A percentile compares a stretch with the other conserved stretches of the same genome.
Evolutionary conservation across 2,888 invertebrate species (phyloP).

Genomic region (Crematogaster levior): DNA sequence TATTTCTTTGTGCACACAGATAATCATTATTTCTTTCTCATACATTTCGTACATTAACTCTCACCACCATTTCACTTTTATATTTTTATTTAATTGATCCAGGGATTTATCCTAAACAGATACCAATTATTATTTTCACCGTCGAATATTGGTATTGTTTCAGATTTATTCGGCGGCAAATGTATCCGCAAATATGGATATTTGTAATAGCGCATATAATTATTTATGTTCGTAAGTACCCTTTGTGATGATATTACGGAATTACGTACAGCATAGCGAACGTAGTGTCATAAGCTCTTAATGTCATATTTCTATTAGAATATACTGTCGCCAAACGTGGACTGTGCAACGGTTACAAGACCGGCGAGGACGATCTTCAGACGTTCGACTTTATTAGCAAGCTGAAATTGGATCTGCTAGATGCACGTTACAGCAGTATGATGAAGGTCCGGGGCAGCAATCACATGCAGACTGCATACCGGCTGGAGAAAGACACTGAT

Average conservation of each 20-base stretch:
- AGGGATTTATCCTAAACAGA: neutral
- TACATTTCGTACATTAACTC: neutral
- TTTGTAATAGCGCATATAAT: conserved; percentile 61
- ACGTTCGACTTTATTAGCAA: conserved; percentile 94
- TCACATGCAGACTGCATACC: conserved; percentile 92
- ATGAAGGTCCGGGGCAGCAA: conserved; percentile 91
- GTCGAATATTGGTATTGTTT: neutral
- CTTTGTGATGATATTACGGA: neutral
- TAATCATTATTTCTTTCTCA: neutral
- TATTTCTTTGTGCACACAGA: neutral
- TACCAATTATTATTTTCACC: conserved; percentile 15
- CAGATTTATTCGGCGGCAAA: conserved; percentile 63
- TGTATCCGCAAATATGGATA: conserved; percentile 68
- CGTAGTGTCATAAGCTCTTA: too few species aligned
- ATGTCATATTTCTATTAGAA: conserved; percentile 52
- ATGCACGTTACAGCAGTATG: conserved; percentile 89
- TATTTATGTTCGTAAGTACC: conserved; percentile 65
- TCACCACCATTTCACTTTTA: too few species aligned
- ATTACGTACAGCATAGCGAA: neutral
- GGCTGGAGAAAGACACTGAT: conserved; percentile 91
- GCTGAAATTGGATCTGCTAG: conserved; percentile 89
- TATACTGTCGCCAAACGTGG: conserved; percentile 73
- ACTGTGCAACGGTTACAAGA: conserved; percentile 87
- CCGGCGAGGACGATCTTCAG: conserved; percentile 92
- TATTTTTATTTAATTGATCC: neutral